Base-by-base conservation (phyloP, 2,113 vertebrate genomes). In the Diadophis punctatus region DNA sequence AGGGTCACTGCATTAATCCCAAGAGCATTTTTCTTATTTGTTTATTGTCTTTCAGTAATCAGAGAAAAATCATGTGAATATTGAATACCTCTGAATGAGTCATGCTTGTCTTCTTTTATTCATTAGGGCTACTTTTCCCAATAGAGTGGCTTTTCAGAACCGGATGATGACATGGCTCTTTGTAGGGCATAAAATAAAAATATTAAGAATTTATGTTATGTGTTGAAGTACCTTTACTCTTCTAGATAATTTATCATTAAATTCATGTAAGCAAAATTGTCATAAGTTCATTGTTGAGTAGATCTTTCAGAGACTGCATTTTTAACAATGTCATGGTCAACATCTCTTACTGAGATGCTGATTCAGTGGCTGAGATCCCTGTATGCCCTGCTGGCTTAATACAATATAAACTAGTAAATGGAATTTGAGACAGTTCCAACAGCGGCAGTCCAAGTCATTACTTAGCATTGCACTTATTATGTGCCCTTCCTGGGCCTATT, bases 71-170 rank as follows among this genome's bases (percentile, higher is more conserved):
- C 90, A 90, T 94, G 93, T 89, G 34, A 60, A 46, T 22, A 20
- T 80, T 94, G 92, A 94, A 92, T 14, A 95, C 20, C 0, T 30
- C 93, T 89, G 56, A 94, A 89, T 94, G 94, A 96, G 96, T 93
- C 8, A 90, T 86, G 93, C 23, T 14, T 85, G 43, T 43, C n/a
- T 90, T 87, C 39, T 94, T 92, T 60, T 60, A 51, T 2, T 8
- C 92, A 46, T 93, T 55, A 49, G 87, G 48, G 0, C 3, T 55
- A 87, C 91, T 93, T 52, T 49, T 91, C 56, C 56, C 90, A 91
- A 87, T 48, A 89, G 68, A 52, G n/a, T 91, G 88, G 60, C 60
- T 58, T 74, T 80, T 74, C 22, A 46, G 25, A 88, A 74, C 56
- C 51, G 3, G 16, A n/a, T 0, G 0, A 1, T 55, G 86, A 86